Evolutionary conservation across 1,140 invertebrate genomes (phyloP).

Genomic region (Homarus americanus): DNA sequence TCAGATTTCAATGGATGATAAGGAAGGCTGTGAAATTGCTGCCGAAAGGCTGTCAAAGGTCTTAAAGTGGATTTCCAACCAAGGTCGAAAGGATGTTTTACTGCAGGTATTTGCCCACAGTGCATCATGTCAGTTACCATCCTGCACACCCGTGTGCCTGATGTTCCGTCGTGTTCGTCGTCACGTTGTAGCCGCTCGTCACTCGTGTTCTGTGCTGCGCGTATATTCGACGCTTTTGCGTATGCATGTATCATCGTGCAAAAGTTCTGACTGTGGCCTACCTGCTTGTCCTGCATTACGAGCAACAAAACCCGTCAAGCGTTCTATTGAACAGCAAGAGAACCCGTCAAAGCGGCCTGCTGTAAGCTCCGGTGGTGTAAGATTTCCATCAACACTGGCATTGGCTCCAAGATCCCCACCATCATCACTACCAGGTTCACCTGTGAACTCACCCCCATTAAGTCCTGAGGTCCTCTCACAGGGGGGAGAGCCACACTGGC

Average conservation of each 20-base stretch:
- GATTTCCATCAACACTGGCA: neutral
- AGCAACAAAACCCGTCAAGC: slow-evolving; percentile 10
- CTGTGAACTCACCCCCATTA: slow-evolving; percentile 28
- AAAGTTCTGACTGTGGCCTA: slow-evolving; percentile 21
- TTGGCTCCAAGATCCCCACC: slow-evolving; percentile 14
- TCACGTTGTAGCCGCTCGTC: slow-evolving; percentile 39
- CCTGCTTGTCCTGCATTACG: slow-evolving; percentile 51
- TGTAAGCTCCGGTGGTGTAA: too few relatives aligned
- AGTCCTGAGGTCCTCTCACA: slow-evolving; percentile 2
- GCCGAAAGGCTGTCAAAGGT: slow-evolving; percentile 20
- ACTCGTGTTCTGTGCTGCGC: slow-evolving; percentile 32
- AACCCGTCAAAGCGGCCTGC: neutral
- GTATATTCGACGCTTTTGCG: slow-evolving; percentile 38
- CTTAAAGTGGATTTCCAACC: slow-evolving; percentile 5
- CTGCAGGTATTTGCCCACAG: slow-evolving; percentile 49
- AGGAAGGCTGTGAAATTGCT: slow-evolving; percentile 37
- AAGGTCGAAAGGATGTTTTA: slow-evolving; percentile 24
- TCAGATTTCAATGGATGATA: neutral
- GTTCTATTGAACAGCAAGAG: slow-evolving; percentile 1
- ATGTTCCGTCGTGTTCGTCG: slow-evolving; percentile 63
- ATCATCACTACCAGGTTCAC: slow-evolving; percentile 28
- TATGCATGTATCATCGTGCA: slow-evolving; percentile 39
- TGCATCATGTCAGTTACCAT: slow-evolving; percentile 20
- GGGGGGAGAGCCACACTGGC: neutral
- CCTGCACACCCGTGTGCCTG: slow-evolving; percentile 32